Evolutionary conservation across 2,888 invertebrate genomes (phyloP).

Genomic region (Lingula anatina): DNA sequence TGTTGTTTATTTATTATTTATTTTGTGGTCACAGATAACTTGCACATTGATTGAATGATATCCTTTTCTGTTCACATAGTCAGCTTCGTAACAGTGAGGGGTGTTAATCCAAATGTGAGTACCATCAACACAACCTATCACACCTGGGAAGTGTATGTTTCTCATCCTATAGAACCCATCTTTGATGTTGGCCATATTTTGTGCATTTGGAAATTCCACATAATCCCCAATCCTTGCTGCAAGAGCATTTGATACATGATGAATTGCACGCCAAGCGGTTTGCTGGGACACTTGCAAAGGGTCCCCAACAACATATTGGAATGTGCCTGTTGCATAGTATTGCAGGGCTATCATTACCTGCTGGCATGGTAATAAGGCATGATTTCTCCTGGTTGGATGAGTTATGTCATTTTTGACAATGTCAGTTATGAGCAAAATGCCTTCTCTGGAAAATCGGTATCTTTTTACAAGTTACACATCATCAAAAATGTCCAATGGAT

Average conservation of each 20-base stretch:
- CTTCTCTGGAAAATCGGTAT: background rate
- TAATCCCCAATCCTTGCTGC: constrained; percentile 2
- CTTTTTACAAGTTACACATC: background rate
- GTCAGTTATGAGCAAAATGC: background rate
- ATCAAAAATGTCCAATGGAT: background rate
- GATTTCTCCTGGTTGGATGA: constrained; percentile 43
- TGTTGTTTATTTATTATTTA: too few relatives aligned
- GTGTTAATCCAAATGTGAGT: constrained; percentile 18
- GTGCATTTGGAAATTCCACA: constrained; percentile 3
- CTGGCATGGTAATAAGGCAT: background rate
- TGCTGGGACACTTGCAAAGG: constrained; percentile 1
- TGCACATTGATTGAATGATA: constrained; percentile 23
- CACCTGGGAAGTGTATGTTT: constrained; percentile 14
- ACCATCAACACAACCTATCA: constrained; percentile 21
- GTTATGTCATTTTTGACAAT: constrained; percentile 1
- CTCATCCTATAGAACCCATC: constrained; percentile 5
- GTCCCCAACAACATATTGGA: constrained; percentile 2
- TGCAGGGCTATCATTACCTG: background rate
- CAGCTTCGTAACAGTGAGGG: constrained; percentile 8
- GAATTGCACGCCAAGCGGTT: constrained; percentile 3
- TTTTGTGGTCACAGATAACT: too few relatives aligned
- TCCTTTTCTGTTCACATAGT: constrained; percentile 17
- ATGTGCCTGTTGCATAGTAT: constrained; percentile 2
- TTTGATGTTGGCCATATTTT: background rate
- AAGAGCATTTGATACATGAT: constrained; percentile 1